Evolutionary conservation across 2,113 vertebrate species (phyloP).

Genomic region (Xiphophorus maculatus): DNA sequence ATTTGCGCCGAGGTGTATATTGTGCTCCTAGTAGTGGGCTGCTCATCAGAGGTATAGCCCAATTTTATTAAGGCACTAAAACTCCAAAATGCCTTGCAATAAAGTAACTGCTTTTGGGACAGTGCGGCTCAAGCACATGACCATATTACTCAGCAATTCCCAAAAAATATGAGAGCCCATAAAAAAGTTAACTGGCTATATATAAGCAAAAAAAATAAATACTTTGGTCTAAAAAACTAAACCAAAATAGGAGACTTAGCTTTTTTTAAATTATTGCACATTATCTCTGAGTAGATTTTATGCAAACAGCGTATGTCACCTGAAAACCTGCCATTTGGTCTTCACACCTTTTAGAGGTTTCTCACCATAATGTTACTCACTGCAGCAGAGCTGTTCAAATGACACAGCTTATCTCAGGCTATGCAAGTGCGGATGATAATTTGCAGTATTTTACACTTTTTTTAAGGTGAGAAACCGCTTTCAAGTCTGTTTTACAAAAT

Average conservation of each 20-base stretch:
- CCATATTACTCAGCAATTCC: slow-evolving; percentile 37
- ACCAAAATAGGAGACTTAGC: background rate
- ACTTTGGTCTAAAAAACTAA: slow-evolving; percentile 3
- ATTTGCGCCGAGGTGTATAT: slow-evolving; percentile 75
- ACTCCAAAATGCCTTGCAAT: slow-evolving; percentile 52
- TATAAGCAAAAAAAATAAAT: slow-evolving; percentile 4
- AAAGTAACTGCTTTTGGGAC: slow-evolving; percentile 49
- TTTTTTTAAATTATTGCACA: slow-evolving; percentile 17
- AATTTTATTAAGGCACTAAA: slow-evolving; percentile 71
- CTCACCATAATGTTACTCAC: slow-evolving; percentile 40
- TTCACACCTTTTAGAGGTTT: slow-evolving; percentile 43
- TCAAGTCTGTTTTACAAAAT: background rate
- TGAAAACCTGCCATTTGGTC: slow-evolving; percentile 29
- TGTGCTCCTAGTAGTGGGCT: slow-evolving; percentile 64
- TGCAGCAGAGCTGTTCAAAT: slow-evolving; percentile 30
- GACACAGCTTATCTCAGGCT: slow-evolving; percentile 23
- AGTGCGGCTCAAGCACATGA: slow-evolving; percentile 36
- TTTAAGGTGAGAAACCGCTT: slow-evolving; percentile 5
- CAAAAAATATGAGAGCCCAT: slow-evolving; percentile 2
- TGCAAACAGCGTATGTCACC: slow-evolving; percentile 23
- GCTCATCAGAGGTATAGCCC: slow-evolving; percentile 65
- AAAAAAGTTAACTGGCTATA: slow-evolving; percentile 28
- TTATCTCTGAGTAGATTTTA: slow-evolving; percentile 20
- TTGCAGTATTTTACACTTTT: background rate
- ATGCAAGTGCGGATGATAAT: slow-evolving; percentile 23